Conservation (phyloP, 37 sponge, comb jelly and placozoan species). For the Eunapius fragilis region DNA sequence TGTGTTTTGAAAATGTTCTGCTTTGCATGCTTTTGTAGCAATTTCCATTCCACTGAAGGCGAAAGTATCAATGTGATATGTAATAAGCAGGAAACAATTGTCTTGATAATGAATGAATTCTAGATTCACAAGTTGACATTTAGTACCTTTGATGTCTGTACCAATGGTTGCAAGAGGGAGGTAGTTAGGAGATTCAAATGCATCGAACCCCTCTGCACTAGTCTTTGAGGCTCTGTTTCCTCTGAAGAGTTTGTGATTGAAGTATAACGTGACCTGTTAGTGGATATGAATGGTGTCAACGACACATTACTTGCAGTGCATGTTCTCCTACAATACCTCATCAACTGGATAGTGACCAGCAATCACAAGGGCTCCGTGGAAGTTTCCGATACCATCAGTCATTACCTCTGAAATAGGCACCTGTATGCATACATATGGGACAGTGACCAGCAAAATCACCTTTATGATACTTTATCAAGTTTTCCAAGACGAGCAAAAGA, state of each 20-base stretch:
- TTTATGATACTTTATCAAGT: too few relatives aligned
- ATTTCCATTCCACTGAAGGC: conserved; percentile 63
- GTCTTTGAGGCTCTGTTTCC: conserved; percentile 81
- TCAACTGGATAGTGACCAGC: conserved; percentile 75
- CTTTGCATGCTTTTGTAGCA: conserved; percentile 11
- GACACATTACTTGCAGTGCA: neutral
- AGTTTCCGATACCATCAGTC: conserved; percentile 79
- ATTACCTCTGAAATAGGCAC: conserved; percentile 77
- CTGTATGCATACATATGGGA: conserved; percentile 25
- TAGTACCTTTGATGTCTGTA: conserved; percentile 44
- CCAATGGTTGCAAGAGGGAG: conserved; percentile 80
- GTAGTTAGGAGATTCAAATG: conserved; percentile 84
- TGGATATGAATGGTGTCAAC: neutral
- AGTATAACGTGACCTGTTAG: conserved; percentile 74
- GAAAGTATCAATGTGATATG: too few relatives aligned
- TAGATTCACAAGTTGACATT: too few relatives aligned
- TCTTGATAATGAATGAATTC: too few relatives aligned
- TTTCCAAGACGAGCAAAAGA: too few relatives aligned
- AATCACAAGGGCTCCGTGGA: conserved; percentile 75
- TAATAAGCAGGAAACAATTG: too few relatives aligned
- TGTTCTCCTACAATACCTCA: conserved; percentile 53
- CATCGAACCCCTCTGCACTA: conserved; percentile 63
- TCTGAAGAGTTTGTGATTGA: conserved; percentile 77
- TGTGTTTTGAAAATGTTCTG: conserved; percentile 48
- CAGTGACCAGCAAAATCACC: too few relatives aligned